These are phyloP conservation scores for Cyaniris semiargus DNA, from an alignment of 2,888 invertebrate genomes.

Conservation along the genomic window DNA sequence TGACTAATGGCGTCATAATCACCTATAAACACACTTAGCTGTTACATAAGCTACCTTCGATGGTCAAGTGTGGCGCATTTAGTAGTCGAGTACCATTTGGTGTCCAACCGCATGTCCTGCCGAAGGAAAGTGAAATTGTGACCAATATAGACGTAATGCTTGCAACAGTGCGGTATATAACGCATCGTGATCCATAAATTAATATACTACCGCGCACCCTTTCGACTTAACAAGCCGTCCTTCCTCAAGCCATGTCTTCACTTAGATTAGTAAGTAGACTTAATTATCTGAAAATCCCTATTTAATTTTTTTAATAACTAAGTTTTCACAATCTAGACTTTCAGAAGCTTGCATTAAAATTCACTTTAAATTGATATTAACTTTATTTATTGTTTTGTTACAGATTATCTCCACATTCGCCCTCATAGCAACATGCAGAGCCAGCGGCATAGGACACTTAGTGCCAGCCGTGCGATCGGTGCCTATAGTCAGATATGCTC, in stretches of 20 bases:
- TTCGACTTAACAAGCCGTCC: constrained; percentile 66
- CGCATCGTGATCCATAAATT: constrained; percentile 63
- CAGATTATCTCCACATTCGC: constrained; percentile 60
- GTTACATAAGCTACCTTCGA: constrained; percentile 66
- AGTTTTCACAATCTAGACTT: background rate
- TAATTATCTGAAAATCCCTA: background rate
- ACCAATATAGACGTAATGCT: constrained; percentile 68
- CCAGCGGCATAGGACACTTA: constrained; percentile 69
- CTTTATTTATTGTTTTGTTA: constrained; percentile 41
- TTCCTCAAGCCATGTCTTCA: constrained; percentile 57
- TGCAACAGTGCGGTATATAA: constrained; percentile 80
- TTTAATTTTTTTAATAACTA: background rate
- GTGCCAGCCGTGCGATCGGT: constrained; percentile 60
- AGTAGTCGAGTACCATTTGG: constrained; percentile 60
- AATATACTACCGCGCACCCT: constrained; percentile 64
- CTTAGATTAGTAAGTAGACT: constrained; percentile 66
- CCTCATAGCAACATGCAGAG: constrained; percentile 67
- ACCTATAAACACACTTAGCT: constrained; percentile 48
- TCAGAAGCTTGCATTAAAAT: background rate
- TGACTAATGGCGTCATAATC: constrained; percentile 33
- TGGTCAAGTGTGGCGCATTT: constrained; percentile 61
- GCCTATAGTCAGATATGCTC: constrained; percentile 70
- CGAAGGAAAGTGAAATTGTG: constrained; percentile 76
- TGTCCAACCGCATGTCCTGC: constrained; percentile 70
- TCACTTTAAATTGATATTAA: background rate